phyloP scores from a whole-genome alignment of 2,113 vertebrate genomes.

The Furnarius figulus region DNA sequence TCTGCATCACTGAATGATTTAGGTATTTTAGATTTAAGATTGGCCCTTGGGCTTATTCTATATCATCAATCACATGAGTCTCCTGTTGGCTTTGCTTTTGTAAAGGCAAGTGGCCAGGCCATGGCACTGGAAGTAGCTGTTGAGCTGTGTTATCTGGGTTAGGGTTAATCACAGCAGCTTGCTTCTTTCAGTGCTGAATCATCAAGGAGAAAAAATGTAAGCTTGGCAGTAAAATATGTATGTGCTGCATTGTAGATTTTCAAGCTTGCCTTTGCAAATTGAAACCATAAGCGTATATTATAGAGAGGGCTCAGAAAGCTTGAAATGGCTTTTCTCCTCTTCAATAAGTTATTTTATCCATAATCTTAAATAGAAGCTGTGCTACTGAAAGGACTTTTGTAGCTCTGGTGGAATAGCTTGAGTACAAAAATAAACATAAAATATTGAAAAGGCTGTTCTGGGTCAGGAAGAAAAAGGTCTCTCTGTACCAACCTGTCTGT shows the following conservation, averaged over 20 bases:
- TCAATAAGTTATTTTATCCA: constrained; percentile 37
- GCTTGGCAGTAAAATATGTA: constrained; percentile 66
- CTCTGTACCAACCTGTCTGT: neutral
- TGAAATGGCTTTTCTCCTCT: constrained; percentile 51
- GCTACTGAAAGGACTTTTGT: constrained; percentile 35
- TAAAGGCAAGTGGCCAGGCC: neutral
- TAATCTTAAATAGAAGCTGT: constrained; percentile 23
- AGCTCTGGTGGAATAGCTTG: neutral
- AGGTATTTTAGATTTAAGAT: neutral
- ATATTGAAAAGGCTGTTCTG: constrained; percentile 15
- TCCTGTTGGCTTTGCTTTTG: neutral
- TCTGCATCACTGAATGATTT: neutral
- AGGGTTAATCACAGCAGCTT: constrained; percentile 60
- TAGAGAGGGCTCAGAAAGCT: constrained; percentile 24
- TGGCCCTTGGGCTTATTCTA: neutral
- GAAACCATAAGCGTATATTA: constrained; percentile 24
- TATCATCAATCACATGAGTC: neutral
- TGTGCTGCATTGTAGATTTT: constrained; percentile 63
- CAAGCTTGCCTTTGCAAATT: constrained; percentile 57
- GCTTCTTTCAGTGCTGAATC: constrained; percentile 53
- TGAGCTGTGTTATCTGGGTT: constrained; percentile 1
- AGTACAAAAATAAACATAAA: constrained; percentile 38
- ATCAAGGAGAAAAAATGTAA: constrained; percentile 64
- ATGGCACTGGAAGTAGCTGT: neutral
- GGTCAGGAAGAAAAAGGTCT: constrained; percentile 13